Evolutionary conservation across 2,888 invertebrate genomes (phyloP).

Genomic region (Lapara coniferarum): DNA sequence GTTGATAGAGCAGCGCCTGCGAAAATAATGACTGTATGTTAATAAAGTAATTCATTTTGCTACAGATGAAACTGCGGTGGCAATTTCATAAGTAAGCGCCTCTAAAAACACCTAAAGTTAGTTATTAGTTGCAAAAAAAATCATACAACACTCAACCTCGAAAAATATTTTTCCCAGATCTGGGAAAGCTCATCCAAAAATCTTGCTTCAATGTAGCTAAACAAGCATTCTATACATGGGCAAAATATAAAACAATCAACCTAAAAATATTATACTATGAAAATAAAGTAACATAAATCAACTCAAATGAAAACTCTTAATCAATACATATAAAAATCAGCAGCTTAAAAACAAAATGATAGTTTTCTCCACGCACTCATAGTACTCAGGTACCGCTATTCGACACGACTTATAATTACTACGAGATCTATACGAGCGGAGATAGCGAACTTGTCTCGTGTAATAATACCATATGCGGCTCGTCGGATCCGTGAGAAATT

Average conservation of each 20-base stretch:
- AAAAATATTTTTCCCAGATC: neutral
- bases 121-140: no score
- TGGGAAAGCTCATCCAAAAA: no score
- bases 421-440: constrained; percentile 66
- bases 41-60: neutral
- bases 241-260: no score
- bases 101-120: neutral
- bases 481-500: constrained; percentile 81
- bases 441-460: constrained; percentile 68
- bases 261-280: neutral
- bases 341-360: constrained; percentile 12
- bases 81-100: neutral
- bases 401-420: constrained; percentile 69
- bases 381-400: constrained; percentile 67
- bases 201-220: no score
- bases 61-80: neutral
- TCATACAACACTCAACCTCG: neutral
- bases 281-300: neutral
- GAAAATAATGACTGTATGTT: neutral
- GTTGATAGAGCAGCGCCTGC: neutral
- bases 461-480: constrained; percentile 76
- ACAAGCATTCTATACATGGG: no score
- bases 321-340: constrained; percentile 26
- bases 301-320: neutral
- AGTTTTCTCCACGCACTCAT: constrained; percentile 4